Conservation (phyloP, 2,113 vertebrate genomes). For the Aphelocoma coerulescens region DNA sequence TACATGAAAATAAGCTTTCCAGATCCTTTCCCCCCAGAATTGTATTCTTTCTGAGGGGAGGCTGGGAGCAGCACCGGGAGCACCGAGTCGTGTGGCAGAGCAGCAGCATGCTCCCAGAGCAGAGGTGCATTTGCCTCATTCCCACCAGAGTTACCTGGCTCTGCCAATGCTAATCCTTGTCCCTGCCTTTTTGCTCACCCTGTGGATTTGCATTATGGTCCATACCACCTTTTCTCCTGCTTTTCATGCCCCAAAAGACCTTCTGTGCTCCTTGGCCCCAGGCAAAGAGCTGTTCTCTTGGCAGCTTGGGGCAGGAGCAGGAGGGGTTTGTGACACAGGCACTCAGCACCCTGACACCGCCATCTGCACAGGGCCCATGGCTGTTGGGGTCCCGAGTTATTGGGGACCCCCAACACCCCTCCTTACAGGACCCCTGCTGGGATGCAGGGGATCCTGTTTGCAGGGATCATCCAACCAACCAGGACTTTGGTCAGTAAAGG, state of each 20-base stretch:
- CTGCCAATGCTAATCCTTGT: not conserved
- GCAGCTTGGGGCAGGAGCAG: not conserved
- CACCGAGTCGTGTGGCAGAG: fast-evolving
- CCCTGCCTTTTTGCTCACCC: not conserved
- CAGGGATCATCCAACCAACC: not conserved
- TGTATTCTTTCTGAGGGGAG: not conserved
- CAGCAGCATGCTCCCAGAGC: fast-evolving
- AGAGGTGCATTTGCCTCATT: fast-evolving
- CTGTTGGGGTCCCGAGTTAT: fast-evolving
- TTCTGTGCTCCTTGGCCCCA: not conserved
- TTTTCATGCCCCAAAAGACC: not conserved
- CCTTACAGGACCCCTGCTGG: not conserved
- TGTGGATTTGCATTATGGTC: not conserved
- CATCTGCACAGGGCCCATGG: fast-evolving
- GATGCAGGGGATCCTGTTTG: not conserved
- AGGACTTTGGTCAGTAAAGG: not conserved
- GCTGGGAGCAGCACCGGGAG: not conserved
- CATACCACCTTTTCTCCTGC: not conserved
- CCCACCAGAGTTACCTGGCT: fast-evolving
- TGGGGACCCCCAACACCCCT: not conserved
- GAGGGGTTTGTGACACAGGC: fast-evolving
- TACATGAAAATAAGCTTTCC: not conserved
- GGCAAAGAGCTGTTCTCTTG: not conserved
- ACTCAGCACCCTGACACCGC: fast-evolving
- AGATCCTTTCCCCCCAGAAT: not conserved